Conservation (phyloP, 2,888 invertebrate genomes). For the Sepiola atlantica region DNA sequence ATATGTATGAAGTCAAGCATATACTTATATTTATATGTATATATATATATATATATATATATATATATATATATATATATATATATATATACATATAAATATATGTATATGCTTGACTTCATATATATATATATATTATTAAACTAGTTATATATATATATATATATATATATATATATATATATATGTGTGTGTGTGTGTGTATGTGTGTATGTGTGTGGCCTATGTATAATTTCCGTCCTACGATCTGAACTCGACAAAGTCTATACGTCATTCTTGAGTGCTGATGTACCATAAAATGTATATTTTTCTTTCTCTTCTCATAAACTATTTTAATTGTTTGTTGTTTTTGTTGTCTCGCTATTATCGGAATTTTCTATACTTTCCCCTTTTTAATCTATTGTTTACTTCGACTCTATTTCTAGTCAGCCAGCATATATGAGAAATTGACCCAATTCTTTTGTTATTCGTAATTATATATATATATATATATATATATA, state of each 20-base stretch:
- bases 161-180: too few relatives aligned
- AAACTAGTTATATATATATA: too few relatives aligned
- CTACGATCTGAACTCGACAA: not conserved
- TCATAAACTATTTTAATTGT: not conserved
- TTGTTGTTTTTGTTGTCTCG: not conserved
- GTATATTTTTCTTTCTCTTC: not conserved
- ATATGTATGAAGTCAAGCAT: too few relatives aligned
- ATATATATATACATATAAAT: too few relatives aligned
- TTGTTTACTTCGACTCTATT: not conserved
- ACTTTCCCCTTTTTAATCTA: not conserved
- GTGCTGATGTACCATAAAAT: not conserved
- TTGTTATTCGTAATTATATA: not conserved
- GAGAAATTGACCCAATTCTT: not conserved
- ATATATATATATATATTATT: too few relatives aligned
- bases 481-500: not conserved
- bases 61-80: too few relatives aligned
- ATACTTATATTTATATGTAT: too few relatives aligned
- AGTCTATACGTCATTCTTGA: not conserved
- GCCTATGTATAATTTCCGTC: too few relatives aligned
- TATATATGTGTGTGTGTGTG: too few relatives aligned
- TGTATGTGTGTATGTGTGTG: too few relatives aligned
- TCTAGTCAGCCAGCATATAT: not conserved
- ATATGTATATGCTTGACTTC: too few relatives aligned
- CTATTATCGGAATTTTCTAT: not conserved
- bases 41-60: too few relatives aligned